Evolutionary conservation across 2,888 invertebrate genomes (phyloP), one percentile per base, ranked within the genome.

Genomic region (Sinotaia quadrata): DNA sequence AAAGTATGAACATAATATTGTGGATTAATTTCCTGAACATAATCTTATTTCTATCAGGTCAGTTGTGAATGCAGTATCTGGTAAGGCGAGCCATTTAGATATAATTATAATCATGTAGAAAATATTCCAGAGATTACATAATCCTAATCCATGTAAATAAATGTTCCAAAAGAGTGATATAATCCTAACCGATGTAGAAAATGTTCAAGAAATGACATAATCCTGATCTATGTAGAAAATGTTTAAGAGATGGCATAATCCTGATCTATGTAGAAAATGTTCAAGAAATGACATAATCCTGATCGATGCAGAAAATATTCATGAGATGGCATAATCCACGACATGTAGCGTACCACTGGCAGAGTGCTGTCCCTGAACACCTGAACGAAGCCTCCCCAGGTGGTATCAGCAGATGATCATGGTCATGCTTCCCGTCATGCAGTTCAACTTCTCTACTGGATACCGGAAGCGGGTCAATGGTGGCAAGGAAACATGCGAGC

Each of bases 381-480:
- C 52, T 52, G 52, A 52, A 24, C 27, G 18, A 12, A 52, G 52
- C 52, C 29, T 31, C 52, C 7, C 52, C 52, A 15, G 27, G 52
- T 21, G 52, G 27, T 18, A 31, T 27, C 27, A 52, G 52, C 52
- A 52, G 52, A 52, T 31, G 52, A 52, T 31, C 52, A 52, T 52
- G 52, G 5, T 31, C 52, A 52, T 27, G 10, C 52, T n/a, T 52
- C 52, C 52, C 52, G 52, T 52, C 52, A 24, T 8, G 52, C 52
- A 24, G 12, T 21, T 52, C 52, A 21, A 3, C 52, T n/a, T 12
- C 52, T 8, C 52, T 29, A 31, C 52, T 29, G 12, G 52, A 24
- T 31, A 52, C 52, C 52, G 52, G 52, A 52, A 52, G 52, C 31
- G 52, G 27, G 31, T 29, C 24, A 5, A 49, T 4, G 52, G 7